Percentiles rank a stretch among this genome's conserved stretches.
Conservation (phyloP, 2,888 invertebrate genomes). For the Unio pictorum region DNA sequence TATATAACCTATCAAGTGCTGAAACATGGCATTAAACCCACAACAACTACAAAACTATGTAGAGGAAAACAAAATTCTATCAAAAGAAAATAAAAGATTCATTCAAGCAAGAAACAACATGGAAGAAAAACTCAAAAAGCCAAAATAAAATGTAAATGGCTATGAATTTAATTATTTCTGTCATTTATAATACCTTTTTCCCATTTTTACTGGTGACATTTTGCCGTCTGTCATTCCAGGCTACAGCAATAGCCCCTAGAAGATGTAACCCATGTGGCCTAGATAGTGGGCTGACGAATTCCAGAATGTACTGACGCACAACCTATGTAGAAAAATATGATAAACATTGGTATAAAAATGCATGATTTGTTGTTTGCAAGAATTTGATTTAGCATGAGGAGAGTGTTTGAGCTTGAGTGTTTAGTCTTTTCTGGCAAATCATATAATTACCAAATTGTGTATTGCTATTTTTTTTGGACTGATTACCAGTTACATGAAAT, state of each 20-base stretch:
- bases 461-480: too few species aligned
- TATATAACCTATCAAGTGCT: too few species aligned
- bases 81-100: too few species aligned
- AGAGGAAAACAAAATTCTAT: too few species aligned
- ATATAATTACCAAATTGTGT: too few species aligned
- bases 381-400: not conserved
- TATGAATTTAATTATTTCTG: not conserved
- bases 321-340: slow-evolving; percentile 73
- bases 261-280: slow-evolving; percentile 87
- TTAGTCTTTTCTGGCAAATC: not conserved
- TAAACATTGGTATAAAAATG: not conserved
- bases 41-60: too few species aligned
- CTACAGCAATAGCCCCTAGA: slow-evolving; percentile 86
- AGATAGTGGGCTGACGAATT: slow-evolving; percentile 87
- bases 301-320: slow-evolving; percentile 84
- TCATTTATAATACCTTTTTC: slow-evolving; percentile 22
- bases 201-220: slow-evolving; percentile 55
- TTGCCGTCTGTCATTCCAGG: slow-evolving; percentile 81
- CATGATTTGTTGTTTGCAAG: not conserved
- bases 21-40: too few species aligned
- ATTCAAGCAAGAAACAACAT: too few species aligned
- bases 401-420: not conserved
- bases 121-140: too few species aligned
- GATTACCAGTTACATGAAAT: too few species aligned
- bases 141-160: too few species aligned